A percentile compares a stretch with the other conserved stretches of the same genome.
Evolutionary conservation across 2,888 invertebrate species (phyloP).

Genomic region (Seira ritae): DNA sequence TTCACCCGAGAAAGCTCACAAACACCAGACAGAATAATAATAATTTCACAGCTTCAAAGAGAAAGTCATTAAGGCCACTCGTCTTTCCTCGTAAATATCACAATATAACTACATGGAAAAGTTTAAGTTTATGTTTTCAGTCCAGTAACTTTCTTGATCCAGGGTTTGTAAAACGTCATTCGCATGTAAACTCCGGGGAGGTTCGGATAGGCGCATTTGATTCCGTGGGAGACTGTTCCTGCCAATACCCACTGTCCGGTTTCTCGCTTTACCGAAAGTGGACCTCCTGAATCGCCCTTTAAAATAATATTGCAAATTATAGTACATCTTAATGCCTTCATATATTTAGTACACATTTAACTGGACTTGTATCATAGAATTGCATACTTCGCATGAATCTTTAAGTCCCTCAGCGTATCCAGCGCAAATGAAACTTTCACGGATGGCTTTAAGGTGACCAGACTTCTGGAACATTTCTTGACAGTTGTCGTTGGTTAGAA

Average conservation of each 20-base stretch:
- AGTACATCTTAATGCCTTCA: no score
- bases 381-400: slow-evolving; percentile 89
- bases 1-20: no score
- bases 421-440: slow-evolving; percentile 92
- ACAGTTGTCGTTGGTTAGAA: slow-evolving; percentile 93
- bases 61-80: no score
- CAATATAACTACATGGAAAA: no score
- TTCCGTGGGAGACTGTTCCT: slow-evolving; percentile 94
- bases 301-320: no score
- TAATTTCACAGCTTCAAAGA: no score
- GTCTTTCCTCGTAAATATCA: no score
- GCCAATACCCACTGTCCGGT: slow-evolving; percentile 89
- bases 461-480: slow-evolving; percentile 96
- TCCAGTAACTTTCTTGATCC: slow-evolving; percentile 86
- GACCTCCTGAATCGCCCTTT: slow-evolving; percentile 95
- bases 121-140: slow-evolving; percentile 55
- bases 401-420: slow-evolving; percentile 94
- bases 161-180: slow-evolving; percentile 92
- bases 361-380: background rate
- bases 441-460: slow-evolving; percentile 90
- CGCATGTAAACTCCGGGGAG: slow-evolving; percentile 85
- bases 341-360: slow-evolving; percentile 5
- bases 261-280: slow-evolving; percentile 87
- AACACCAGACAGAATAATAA: no score
- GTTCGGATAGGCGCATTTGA: slow-evolving; percentile 69